phyloP scores from a whole-genome alignment of 2,113 vertebrate genomes.

The Ceyx margarethae region DNA sequence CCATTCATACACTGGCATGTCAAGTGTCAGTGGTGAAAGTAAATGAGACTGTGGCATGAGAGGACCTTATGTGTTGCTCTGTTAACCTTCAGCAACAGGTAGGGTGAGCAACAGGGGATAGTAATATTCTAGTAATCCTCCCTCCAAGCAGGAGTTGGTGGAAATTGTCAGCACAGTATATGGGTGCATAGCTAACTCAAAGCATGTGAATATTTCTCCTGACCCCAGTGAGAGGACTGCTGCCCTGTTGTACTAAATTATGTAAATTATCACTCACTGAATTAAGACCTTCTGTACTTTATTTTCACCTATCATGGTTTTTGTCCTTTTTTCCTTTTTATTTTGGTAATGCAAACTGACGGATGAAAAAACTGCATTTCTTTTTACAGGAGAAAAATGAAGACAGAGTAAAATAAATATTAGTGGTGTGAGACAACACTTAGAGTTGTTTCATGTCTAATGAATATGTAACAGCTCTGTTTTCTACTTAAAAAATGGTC shows the following conservation, averaged over 20 bases:
- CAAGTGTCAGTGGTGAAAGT: background rate
- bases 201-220: background rate
- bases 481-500: constrained; percentile 5
- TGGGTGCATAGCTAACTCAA: background rate
- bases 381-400: background rate
- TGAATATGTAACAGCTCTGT: constrained; percentile 33
- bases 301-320: background rate
- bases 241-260: background rate
- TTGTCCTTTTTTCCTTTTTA: background rate
- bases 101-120: background rate
- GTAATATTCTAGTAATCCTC: background rate
- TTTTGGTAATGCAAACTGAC: background rate
- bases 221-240: background rate
- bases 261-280: background rate
- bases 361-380: constrained; percentile 5
- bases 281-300: background rate
- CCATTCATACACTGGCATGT: fast-evolving
- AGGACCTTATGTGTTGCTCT: background rate
- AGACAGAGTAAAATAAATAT: background rate
- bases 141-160: background rate
- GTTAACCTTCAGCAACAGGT: background rate
- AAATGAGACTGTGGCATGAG: background rate
- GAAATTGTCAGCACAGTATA: fast-evolving
- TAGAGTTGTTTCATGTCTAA: background rate
- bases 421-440: constrained; percentile 7